Conservation (phyloP, 2,888 invertebrate genomes). For the Luffia ferchaultella region DNA sequence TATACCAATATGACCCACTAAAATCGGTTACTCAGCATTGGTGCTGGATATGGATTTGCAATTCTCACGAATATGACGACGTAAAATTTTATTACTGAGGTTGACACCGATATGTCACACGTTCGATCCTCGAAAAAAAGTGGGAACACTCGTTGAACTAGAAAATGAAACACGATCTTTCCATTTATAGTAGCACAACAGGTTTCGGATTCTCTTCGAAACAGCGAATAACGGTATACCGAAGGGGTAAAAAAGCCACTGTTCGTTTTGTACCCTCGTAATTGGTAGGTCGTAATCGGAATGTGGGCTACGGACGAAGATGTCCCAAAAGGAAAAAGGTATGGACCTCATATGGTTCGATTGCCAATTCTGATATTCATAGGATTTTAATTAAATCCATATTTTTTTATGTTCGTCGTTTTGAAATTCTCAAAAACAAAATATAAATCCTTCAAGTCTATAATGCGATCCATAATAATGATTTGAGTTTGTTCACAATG, state of each 20-base stretch:
- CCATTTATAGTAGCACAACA: slow-evolving; percentile 37
- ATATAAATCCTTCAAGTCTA: no score
- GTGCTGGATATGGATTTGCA: slow-evolving; percentile 1
- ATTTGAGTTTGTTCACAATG: not conserved
- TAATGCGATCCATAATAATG: no score
- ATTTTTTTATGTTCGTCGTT: not conserved
- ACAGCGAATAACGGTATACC: slow-evolving; percentile 53
- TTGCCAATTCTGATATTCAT: slow-evolving; percentile 38
- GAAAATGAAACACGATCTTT: slow-evolving; percentile 51
- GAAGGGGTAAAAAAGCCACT: slow-evolving; percentile 34
- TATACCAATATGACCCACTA: not conserved
- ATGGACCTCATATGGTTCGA: slow-evolving; percentile 33
- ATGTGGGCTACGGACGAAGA: slow-evolving; percentile 41
- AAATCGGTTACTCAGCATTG: not conserved
- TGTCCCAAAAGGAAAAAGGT: slow-evolving; percentile 44
- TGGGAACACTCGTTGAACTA: slow-evolving; percentile 41
- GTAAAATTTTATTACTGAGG: slow-evolving; percentile 54
- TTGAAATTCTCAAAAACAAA: not conserved
- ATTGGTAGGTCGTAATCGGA: slow-evolving; percentile 50
- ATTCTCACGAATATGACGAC: slow-evolving; percentile 40
- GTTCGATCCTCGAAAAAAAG: slow-evolving; percentile 39
- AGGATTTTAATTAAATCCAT: slow-evolving; percentile 34
- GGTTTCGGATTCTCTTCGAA: slow-evolving; percentile 51
- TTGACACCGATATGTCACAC: slow-evolving; percentile 51
- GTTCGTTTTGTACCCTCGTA: slow-evolving; percentile 33